Percentiles rank a stretch among this genome's conserved stretches.
Conservation (phyloP, 2,797 vertebrate genomes). For the Peromyscus aztecus region DNA sequence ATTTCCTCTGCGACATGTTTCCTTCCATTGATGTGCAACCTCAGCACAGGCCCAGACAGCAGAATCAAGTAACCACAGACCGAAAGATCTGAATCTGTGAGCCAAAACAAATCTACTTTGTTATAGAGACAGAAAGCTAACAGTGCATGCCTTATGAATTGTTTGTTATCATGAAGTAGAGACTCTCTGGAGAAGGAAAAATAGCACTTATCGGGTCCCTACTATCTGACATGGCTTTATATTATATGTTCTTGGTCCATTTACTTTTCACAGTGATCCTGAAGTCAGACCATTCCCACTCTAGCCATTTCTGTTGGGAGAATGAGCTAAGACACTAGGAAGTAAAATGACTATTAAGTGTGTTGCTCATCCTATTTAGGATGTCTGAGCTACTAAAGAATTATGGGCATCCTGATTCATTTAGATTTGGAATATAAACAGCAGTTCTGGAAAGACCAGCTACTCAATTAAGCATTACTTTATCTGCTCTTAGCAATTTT, state of each 20-base stretch:
- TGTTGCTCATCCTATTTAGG: not conserved
- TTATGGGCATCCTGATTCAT: not conserved
- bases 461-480: slow-evolving; percentile 50
- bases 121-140: not conserved
- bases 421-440: not conserved
- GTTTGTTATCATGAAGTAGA: not conserved
- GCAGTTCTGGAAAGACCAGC: not conserved
- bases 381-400: not conserved
- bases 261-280: not conserved
- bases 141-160: not conserved
- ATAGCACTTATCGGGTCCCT: not conserved
- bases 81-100: not conserved
- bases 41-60: not conserved
- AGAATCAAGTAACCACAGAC: not conserved
- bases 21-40: not conserved
- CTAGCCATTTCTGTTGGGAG: slow-evolving; percentile 26
- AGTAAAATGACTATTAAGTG: not conserved
- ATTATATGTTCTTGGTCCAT: not conserved
- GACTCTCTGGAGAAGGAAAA: not conserved
- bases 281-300: not conserved
- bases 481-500: slow-evolving; percentile 5
- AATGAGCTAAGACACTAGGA: slow-evolving; percentile 35
- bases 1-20: not conserved
- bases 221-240: not conserved
- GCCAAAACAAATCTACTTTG: not conserved